Evolutionary conservation across 1,140 invertebrate genomes (phyloP).

Genomic region (Drosophila lacertosa): DNA sequence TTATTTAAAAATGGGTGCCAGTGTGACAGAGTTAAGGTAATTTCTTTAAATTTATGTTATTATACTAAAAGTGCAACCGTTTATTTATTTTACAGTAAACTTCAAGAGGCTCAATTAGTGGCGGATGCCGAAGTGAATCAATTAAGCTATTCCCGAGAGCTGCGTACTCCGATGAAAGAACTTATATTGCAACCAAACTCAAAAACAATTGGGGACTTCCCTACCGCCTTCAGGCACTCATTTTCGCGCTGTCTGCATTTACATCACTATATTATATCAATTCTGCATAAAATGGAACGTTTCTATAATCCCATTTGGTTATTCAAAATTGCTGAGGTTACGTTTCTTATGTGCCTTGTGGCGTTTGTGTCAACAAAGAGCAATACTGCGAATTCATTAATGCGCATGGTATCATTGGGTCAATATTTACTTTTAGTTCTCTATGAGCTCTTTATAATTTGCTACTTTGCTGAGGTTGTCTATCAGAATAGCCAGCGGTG

Average conservation of each 20-base stretch:
- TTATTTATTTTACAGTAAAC: conserved; percentile 25
- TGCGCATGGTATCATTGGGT: conserved; percentile 68
- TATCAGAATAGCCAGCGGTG: conserved; percentile 75
- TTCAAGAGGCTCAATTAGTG: conserved; percentile 47
- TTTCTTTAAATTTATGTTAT: not conserved
- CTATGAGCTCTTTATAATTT: conserved; percentile 75
- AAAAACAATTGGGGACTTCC: conserved; percentile 15
- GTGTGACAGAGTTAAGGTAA: conserved; percentile 40
- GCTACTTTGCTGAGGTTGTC: conserved; percentile 73
- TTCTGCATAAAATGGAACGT: conserved; percentile 59
- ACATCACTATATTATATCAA: conserved; percentile 58
- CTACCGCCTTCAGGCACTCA: conserved; percentile 38
- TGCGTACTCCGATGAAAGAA: conserved; percentile 30
- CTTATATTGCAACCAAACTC: conserved; percentile 14
- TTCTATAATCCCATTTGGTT: conserved; percentile 79
- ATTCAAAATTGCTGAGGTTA: conserved; percentile 71
- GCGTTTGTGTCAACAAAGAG: conserved; percentile 75
- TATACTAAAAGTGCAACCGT: not conserved
- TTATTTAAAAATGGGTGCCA: conserved; percentile 56
- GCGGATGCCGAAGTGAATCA: conserved; percentile 61
- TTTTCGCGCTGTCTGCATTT: conserved; percentile 56
- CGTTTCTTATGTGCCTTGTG: conserved; percentile 71
- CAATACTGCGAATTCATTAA: conserved; percentile 64
- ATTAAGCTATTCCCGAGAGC: conserved; percentile 57
- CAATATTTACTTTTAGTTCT: conserved; percentile 69